Conservation (phyloP, 2,797 vertebrate species). For the Anomalospiza imberbis region DNA sequence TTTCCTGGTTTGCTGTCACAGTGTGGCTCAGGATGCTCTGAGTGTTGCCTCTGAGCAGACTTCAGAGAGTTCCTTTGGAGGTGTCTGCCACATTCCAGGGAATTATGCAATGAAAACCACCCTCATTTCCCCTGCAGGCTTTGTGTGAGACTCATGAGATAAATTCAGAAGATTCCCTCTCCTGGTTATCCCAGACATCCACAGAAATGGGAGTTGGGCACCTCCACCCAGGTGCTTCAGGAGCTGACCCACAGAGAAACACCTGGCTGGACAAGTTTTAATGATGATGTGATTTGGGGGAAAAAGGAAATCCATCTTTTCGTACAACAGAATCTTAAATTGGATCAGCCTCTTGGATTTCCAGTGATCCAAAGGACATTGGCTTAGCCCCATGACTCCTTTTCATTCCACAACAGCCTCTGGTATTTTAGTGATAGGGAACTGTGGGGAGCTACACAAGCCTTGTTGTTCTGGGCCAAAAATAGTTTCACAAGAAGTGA, state of each 20-base stretch:
- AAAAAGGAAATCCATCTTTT: neutral
- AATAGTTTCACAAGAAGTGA: conserved; percentile 6
- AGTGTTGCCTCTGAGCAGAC: neutral
- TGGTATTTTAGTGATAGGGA: conserved; percentile 22
- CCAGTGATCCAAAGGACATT: neutral
- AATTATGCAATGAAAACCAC: too few relatives aligned
- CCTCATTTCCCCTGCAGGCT: neutral
- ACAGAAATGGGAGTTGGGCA: neutral
- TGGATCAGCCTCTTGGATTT: neutral
- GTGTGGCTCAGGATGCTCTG: neutral
- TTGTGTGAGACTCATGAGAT: neutral
- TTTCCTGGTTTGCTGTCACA: neutral
- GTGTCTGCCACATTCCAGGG: neutral
- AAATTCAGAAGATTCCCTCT: neutral
- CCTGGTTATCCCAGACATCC: neutral
- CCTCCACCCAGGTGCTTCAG: neutral
- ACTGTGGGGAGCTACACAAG: neutral
- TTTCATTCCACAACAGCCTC: conserved; percentile 1
- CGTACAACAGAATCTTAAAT: neutral
- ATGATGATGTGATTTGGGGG: neutral
- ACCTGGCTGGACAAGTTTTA: neutral
- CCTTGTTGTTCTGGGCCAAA: neutral
- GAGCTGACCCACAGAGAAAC: neutral
- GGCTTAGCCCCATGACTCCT: neutral
- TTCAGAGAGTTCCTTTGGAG: neutral